Evolutionary conservation across 1,140 invertebrate species (phyloP).

Genomic region (Saxidomus purpurata): DNA sequence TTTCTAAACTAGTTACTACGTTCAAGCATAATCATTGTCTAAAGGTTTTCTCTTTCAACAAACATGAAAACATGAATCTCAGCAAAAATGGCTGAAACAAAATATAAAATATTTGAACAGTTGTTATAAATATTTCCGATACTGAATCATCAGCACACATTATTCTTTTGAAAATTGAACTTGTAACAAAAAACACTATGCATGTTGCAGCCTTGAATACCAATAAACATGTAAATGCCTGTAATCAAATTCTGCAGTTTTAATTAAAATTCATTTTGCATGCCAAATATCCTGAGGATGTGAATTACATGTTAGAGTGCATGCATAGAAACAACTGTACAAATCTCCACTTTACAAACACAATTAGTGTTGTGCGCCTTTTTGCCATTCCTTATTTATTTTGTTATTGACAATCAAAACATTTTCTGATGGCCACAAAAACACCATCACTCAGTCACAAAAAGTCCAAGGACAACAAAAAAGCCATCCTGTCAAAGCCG

Average conservation of each 20-base stretch:
- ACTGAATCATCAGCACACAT: background rate
- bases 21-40: too few species aligned
- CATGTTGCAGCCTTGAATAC: background rate
- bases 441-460: too few species aligned
- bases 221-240: background rate
- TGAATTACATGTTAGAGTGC: background rate
- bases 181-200: background rate
- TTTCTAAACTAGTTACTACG: too few species aligned
- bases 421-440: too few species aligned
- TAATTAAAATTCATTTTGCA: background rate
- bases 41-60: too few species aligned
- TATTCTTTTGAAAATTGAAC: background rate
- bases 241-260: slow-evolving; percentile 19
- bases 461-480: too few species aligned
- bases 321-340: background rate
- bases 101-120: too few species aligned
- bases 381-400: background rate
- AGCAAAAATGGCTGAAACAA: too few species aligned
- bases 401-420: too few species aligned
- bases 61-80: too few species aligned
- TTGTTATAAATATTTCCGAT: too few species aligned
- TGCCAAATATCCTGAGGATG: background rate
- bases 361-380: background rate
- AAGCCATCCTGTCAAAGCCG: too few species aligned
- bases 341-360: background rate